Evolutionary conservation across 2,888 invertebrate species (phyloP).

Genomic region (Lomographa bimaculata): DNA sequence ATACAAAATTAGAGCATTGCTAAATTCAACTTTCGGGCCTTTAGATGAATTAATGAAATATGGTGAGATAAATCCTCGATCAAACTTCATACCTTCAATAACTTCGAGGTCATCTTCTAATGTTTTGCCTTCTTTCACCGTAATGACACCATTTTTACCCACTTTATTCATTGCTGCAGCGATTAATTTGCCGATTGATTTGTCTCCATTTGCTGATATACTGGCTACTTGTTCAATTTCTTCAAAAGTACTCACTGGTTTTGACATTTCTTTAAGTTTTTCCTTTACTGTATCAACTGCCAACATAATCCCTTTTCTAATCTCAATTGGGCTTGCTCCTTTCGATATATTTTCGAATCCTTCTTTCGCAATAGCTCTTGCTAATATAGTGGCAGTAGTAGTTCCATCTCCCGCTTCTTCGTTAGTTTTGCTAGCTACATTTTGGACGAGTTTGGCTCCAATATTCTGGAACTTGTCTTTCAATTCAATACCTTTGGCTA

Average conservation of each 20-base stretch:
- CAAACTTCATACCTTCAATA: constrained; percentile 99
- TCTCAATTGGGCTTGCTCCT: constrained; percentile 98
- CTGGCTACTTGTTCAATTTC: constrained; percentile 99
- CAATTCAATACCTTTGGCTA: constrained; percentile 98
- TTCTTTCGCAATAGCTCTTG: constrained; percentile 98
- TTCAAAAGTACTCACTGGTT: constrained; percentile 96
- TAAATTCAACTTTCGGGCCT: constrained; percentile 98
- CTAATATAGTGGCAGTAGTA: constrained; percentile 98
- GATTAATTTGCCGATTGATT: constrained; percentile 94
- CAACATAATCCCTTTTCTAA: constrained; percentile 93
- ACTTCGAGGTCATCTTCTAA: constrained; percentile 96
- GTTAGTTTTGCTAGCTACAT: constrained; percentile 99
- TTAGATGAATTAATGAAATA: constrained; percentile 99
- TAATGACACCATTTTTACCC: constrained; percentile 98
- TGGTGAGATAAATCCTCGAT: constrained; percentile 98
- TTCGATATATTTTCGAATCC: constrained; percentile 98
- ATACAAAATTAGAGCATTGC: constrained; percentile 95
- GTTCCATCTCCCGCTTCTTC: constrained; percentile 99
- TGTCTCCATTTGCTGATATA: constrained; percentile 99
- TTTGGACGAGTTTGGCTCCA: constrained; percentile 98
- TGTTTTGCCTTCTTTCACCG: constrained; percentile 99
- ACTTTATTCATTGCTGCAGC: constrained; percentile 98
- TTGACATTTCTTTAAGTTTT: constrained; percentile 93
- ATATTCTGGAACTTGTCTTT: constrained; percentile 99
- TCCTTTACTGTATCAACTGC: constrained; percentile 96